Conservation (phyloP, 2,113 vertebrate genomes). For the Boulengeromyrus knoepffleri region DNA sequence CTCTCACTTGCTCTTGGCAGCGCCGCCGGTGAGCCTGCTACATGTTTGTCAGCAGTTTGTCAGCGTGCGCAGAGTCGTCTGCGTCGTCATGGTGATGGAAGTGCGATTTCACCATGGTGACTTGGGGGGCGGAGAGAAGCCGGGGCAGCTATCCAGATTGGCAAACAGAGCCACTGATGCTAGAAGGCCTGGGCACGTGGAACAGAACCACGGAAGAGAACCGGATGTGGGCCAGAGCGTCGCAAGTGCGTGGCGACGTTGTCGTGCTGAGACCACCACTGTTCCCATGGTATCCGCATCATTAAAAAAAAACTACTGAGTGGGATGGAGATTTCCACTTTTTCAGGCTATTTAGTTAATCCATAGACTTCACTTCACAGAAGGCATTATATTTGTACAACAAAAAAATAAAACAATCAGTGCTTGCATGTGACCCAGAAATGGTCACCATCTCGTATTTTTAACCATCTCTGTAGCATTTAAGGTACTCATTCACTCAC, state of each 20-base stretch:
- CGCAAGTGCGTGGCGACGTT: neutral
- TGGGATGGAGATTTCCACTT: neutral
- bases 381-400: neutral
- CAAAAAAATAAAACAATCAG: neutral
- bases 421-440: neutral
- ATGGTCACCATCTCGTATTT: neutral
- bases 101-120: slow-evolving; percentile 60
- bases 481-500: neutral
- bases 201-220: neutral
- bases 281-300: neutral
- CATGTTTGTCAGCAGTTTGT: slow-evolving; percentile 54
- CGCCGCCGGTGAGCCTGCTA: slow-evolving; percentile 56
- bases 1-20: slow-evolving; percentile 37
- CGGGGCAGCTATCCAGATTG: neutral
- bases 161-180: neutral
- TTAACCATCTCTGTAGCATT: neutral
- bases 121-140: slow-evolving; percentile 18
- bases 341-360: neutral
- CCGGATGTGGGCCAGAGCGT: neutral
- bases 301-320: neutral
- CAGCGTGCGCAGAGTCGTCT: slow-evolving; percentile 47
- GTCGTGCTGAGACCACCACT: too few species aligned
- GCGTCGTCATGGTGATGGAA: slow-evolving; percentile 61
- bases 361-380: neutral
- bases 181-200: neutral